Evolutionary conservation across 1,140 invertebrate species (phyloP), one percentile per base, ranked within the genome.

Genomic region (Wiebesia pumilae): DNA sequence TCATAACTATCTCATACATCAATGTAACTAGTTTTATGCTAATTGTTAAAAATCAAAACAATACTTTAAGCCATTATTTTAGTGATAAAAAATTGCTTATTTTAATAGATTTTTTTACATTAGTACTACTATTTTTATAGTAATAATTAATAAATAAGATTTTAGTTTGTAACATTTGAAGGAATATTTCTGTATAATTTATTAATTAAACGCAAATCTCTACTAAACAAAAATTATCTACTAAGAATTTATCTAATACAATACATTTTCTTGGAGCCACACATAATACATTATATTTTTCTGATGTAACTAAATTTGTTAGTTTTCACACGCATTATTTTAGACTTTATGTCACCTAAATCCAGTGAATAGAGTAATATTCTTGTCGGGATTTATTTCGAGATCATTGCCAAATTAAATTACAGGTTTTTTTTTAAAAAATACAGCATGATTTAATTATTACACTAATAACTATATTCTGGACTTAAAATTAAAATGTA

Each of bases 251-350:
- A 69, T 69, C 30, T 9, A n/a, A 69, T 30, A 3, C 35, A 69
- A 69, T 14, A 69, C 0, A 83, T 73, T 73, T 58, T 47, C 14
- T 35, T 75, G 30, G 75, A 85, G 40, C 9, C 7, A 14, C 30
- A 79, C 33, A 79, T 58, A 83, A 75, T 33, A 54, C n/a, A 69
- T 58, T 83, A 38, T 69, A 67, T 21, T 47, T 67, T 30, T 67
- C 80, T 82, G 65, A 54, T 47, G 40, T 54, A 71, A 82, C 30
- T 33, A 24, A 71, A 65, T 80, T 85, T 24, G 58, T 80, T 69
- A 51, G 58, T 85, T 85, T 85, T 85, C 83, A 54, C 83, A 85
- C 62, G 77, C 77, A 79, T 85, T 85, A 85, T 33, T 78, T 84
- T 35, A 62, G 24, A 73, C 14, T 77, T 65, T 19, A 65, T 77